Evolutionary conservation across 2,888 invertebrate species (phyloP).

Genomic region (Sminthurinus aureus): DNA sequence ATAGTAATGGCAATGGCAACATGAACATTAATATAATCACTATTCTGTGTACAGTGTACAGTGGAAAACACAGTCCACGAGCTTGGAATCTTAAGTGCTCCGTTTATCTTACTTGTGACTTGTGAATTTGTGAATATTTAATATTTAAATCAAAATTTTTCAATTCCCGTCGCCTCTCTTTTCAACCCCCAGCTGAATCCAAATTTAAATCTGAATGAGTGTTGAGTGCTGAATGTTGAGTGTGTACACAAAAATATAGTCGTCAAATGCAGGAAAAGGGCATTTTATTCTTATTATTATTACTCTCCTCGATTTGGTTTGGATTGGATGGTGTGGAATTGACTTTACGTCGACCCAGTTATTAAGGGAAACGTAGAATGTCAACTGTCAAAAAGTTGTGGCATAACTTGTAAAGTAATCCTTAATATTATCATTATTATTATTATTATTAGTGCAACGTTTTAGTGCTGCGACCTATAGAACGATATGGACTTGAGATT

Average conservation of each 20-base stretch:
- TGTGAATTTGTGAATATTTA: too few relatives aligned
- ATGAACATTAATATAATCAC: too few relatives aligned
- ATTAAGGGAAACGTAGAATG: slow-evolving; percentile 18
- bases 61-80: neutral
- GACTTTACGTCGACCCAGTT: slow-evolving; percentile 24
- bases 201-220: too few relatives aligned
- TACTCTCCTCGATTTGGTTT: neutral
- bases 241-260: neutral
- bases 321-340: too few relatives aligned
- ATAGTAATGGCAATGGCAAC: too few relatives aligned
- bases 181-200: too few relatives aligned
- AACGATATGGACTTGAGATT: too few relatives aligned
- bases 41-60: neutral
- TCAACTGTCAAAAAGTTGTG: slow-evolving; percentile 35
- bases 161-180: neutral
- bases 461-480: neutral
- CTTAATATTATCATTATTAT: neutral
- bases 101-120: neutral
- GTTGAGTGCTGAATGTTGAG: neutral
- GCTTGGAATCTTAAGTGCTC: neutral
- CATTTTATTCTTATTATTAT: neutral
- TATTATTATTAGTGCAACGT: neutral
- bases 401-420: neutral
- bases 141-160: too few relatives aligned
- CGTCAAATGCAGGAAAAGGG: slow-evolving; percentile 1